These are phyloP conservation scores for Branchinecta lynchi DNA, from an alignment of 1,140 invertebrate species.

Conservation along the genomic window DNA sequence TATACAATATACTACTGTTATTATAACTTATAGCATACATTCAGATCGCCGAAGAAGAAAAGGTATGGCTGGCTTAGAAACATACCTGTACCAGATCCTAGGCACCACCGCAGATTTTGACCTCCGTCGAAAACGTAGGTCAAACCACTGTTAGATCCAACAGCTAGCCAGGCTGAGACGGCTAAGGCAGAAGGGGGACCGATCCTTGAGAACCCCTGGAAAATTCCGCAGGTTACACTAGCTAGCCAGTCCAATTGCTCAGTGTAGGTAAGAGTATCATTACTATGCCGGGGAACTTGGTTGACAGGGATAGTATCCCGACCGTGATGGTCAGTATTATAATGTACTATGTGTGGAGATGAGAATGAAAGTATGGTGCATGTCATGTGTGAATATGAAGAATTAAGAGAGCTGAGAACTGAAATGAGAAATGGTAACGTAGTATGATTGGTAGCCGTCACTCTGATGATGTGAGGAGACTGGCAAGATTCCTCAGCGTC, in stretches of 20 bases:
- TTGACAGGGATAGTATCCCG: neutral
- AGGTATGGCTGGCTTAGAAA: too few relatives aligned
- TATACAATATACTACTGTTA: too few relatives aligned
- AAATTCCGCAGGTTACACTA: neutral
- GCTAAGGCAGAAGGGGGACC: neutral
- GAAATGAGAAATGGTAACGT: too few relatives aligned
- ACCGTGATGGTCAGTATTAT: neutral
- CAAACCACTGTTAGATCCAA: slow-evolving; percentile 4
- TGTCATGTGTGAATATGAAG: too few relatives aligned
- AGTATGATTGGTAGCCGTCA: too few relatives aligned
- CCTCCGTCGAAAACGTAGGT: neutral
- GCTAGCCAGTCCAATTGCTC: neutral
- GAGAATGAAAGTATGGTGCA: too few relatives aligned
- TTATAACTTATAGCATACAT: too few relatives aligned
- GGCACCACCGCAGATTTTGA: neutral
- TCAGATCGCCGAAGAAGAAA: too few relatives aligned
- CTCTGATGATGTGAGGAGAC: too few relatives aligned
- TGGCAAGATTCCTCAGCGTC: too few relatives aligned
- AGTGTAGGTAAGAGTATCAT: neutral
- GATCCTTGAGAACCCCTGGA: neutral
- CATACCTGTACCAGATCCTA: neutral
- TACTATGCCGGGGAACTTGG: neutral
- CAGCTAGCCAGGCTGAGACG: neutral
- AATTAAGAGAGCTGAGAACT: too few relatives aligned
- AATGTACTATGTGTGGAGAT: too few relatives aligned